Evolutionary conservation across 1,140 invertebrate species (phyloP), one percentile per base, ranked within the genome.

Genomic region (Fopius arisanus): DNA sequence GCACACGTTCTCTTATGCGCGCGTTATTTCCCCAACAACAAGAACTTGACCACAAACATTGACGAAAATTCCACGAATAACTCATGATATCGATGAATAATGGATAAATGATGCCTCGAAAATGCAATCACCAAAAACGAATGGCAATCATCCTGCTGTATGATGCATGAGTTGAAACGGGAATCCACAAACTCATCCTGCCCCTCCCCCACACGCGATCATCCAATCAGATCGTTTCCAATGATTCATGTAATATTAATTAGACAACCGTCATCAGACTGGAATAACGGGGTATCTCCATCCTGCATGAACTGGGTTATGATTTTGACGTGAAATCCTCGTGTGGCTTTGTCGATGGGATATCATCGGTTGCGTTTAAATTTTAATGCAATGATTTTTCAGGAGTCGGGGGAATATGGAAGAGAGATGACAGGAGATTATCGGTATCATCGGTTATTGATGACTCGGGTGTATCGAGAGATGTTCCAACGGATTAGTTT

Each of bases 231-330:
- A 59, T 59, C 5, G 54, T 26, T 59, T 12, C 6, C 14, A 26
- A 59, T 59, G 54, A 59, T 23, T 59, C 54, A 59, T 59, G 54
- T 59, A 59, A 59, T 59, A 59, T 59, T 59, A 59, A 59, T 59
- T 59, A 59, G 54, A 59, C 54, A 59, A 26, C 54, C 23, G 23
- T 59, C 54, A 59, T 59, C 54, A 59, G 54, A 51, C 43, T 59
- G 54, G 23, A 59, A 59, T 59, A 59, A 26, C 54, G 14, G n/a
- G n/a, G 54, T 28, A 59, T 59, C 23, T 26, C 54, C 23, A 59
- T 59, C 43, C 43, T 19, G 43, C 43, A 51, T 37, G 9, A 7
- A 51, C 43, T 14, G n/a, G 43, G 43, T 21, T 19, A 51, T 51
- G 43, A 51, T 51, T 51, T 51, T 51, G 43, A 51, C 19, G 19